These are phyloP conservation scores for Papilio dardanus DNA, from an alignment of 1,140 invertebrate species.

Conservation along the genomic window DNA sequence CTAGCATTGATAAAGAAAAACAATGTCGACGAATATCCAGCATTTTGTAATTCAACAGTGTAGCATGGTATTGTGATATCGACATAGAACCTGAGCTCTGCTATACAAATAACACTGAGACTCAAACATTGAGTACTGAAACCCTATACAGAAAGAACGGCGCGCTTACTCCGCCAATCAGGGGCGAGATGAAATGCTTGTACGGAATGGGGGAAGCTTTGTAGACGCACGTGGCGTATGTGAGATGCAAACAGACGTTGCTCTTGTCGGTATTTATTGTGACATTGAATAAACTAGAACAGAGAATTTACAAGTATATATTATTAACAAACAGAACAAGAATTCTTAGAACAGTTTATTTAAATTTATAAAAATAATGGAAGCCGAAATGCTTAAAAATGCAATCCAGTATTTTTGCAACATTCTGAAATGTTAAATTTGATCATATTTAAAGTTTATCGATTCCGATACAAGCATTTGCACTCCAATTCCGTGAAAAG, in stretches of 20 bases:
- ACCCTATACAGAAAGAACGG: slow-evolving; percentile 51
- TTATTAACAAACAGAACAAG: no score
- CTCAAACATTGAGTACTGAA: slow-evolving; percentile 50
- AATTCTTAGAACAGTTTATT: no score
- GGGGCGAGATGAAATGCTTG: slow-evolving; percentile 41
- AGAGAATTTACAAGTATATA: no score
- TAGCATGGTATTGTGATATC: slow-evolving; percentile 29
- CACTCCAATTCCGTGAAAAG: slow-evolving; percentile 36
- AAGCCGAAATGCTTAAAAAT: not conserved
- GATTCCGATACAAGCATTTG: slow-evolving; percentile 37
- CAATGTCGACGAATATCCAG: not conserved
- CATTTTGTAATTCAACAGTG: slow-evolving; percentile 2
- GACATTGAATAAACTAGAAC: slow-evolving; percentile 28
- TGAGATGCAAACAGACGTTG: slow-evolving; percentile 31
- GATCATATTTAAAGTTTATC: slow-evolving; percentile 37
- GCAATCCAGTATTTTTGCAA: slow-evolving; percentile 28
- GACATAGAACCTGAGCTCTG: slow-evolving; percentile 10
- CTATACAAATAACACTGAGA: slow-evolving; percentile 38
- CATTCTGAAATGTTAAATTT: slow-evolving; percentile 30
- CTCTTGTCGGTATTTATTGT: slow-evolving; percentile 22
- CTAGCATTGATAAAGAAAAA: not conserved
- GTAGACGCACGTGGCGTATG: slow-evolving; percentile 34
- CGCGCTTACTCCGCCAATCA: slow-evolving; percentile 47
- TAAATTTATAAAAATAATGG: not conserved
- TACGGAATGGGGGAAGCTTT: slow-evolving; percentile 41